Evolutionary conservation across 1,140 invertebrate species (phyloP).

Genomic region (Metopolophium dirhodum): DNA sequence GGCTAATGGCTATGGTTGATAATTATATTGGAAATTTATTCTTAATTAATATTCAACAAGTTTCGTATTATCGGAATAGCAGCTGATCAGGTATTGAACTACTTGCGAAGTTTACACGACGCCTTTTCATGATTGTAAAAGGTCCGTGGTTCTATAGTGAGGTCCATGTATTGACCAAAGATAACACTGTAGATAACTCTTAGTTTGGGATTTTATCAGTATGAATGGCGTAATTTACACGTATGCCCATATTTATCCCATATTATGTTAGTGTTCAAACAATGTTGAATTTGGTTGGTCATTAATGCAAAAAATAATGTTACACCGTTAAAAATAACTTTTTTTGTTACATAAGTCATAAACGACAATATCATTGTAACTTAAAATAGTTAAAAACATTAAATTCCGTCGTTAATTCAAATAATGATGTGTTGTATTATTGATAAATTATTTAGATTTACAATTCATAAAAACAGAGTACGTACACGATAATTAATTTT

Average conservation of each 20-base stretch:
- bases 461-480: background rate
- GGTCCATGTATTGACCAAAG: background rate
- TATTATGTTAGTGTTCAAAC: background rate
- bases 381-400: background rate
- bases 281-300: background rate
- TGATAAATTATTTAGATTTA: slow-evolving; percentile 10
- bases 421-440: background rate
- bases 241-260: background rate
- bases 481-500: background rate
- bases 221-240: background rate
- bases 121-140: background rate
- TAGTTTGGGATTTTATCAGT: background rate
- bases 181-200: background rate
- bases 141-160: background rate
- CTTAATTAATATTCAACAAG: slow-evolving; percentile 2
- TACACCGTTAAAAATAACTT: background rate
- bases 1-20: background rate
- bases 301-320: background rate
- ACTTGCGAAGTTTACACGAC: background rate
- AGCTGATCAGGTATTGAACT: background rate
- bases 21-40: background rate
- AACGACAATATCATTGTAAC: background rate
- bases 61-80: background rate
- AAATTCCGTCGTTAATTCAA: background rate
- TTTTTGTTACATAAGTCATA: background rate